phyloP scores from a whole-genome alignment of 2,888 invertebrate species.

The Acrobeloides nanus region DNA sequence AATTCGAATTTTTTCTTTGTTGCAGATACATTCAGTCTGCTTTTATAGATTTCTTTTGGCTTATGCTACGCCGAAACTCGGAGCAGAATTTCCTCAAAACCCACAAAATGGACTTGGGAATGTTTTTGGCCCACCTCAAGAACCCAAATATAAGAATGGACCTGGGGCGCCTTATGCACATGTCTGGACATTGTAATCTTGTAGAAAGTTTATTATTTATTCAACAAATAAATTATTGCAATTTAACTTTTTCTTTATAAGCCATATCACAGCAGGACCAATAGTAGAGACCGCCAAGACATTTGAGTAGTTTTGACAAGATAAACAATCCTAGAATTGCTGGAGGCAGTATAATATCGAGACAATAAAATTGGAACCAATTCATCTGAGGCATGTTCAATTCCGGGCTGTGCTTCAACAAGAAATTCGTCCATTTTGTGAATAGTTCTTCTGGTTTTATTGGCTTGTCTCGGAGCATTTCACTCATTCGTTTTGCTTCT shows the following conservation, averaged over 20 bases:
- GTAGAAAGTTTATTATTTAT: too few species aligned
- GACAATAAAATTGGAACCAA: constrained; percentile 7
- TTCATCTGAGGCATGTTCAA: background rate
- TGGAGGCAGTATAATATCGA: constrained; percentile 6
- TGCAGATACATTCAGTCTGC: background rate
- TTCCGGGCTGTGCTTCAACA: constrained; percentile 1
- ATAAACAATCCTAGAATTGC: background rate
- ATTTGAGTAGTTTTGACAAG: background rate
- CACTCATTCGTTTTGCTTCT: background rate
- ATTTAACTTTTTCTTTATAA: background rate
- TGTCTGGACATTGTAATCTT: too few species aligned
- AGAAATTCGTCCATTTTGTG: constrained; percentile 1
- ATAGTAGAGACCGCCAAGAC: constrained; percentile 2
- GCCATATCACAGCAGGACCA: constrained; percentile 8
- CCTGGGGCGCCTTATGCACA: too few species aligned
- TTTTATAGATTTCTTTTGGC: constrained; percentile 19
- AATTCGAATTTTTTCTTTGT: background rate
- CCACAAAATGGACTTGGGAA: too few species aligned
- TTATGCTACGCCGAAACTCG: constrained; percentile 22
- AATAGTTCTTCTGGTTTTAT: background rate
- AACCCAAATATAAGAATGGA: too few species aligned
- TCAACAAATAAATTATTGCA: too few species aligned
- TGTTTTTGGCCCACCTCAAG: too few species aligned
- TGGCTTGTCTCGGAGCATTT: constrained; percentile 5
- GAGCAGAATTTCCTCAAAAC: too few species aligned